Base-by-base conservation (phyloP, 2,113 vertebrate species). In the Eolophus roseicapilla region DNA sequence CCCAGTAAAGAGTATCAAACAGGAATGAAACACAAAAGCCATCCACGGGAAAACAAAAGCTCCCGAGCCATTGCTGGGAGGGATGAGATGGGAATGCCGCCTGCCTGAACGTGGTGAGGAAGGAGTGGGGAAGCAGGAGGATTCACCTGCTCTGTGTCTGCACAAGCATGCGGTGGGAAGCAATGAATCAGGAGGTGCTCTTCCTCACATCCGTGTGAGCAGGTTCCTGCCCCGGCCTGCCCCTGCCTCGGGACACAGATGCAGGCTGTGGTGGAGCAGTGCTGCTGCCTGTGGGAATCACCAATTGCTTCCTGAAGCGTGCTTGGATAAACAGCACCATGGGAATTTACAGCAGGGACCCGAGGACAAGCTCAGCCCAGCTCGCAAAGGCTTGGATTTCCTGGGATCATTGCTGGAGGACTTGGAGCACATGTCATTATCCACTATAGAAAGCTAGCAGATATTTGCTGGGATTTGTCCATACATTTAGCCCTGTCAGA, bases 271-370 rank as follows among this genome's bases (percentile, higher is more conserved):
- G 17, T 9, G 59, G 55, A 77, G 90, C 92, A 33, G 75, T 12
- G 59, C 85, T 53, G 83, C 75, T 77, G 87, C 93, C 82, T 64
- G 52, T 94, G 95, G 90, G 95, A 91, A 93, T 68, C 69, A 68
- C 64, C 29, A 8, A 8, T 82, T 52, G 90, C 76, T 93, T 97
- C 93, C 93, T 69, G 79, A 68, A 90, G 90, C 39, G 0, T 35
- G 60, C 80, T 79, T 0, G 2, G 62, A 20, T 88, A 81, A 92
- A 88, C 2, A 60, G 86, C 71, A 52, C 55, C 15, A 2, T 93
- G 92, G 96, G 93, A 95, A 95, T 90, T 73, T 24, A 5, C 67
- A 67, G 82, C 28, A 46, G 94, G 82, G 50, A 88, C 75, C 41
- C 1, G 11, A 89, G 71, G 90, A 83, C 75, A 31, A 35, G 82